Evolutionary conservation across 2,113 vertebrate genomes (phyloP), one percentile per base, ranked within the genome.

Genomic region (Morone saxatilis): DNA sequence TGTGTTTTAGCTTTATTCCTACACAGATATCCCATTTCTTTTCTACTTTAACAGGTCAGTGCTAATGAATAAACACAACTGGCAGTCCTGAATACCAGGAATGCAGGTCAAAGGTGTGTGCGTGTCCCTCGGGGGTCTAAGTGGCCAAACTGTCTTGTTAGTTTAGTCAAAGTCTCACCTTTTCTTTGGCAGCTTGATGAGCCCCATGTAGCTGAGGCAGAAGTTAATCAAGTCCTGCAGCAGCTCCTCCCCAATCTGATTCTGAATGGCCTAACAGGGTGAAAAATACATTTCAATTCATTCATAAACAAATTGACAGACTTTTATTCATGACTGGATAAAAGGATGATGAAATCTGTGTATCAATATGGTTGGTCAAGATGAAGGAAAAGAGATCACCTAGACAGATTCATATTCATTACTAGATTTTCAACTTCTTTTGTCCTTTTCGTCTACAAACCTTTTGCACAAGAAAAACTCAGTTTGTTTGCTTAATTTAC

Each of bases 211-310:
- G 84, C 94, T 96, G 86, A 99, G 97, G 78, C 98, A 99, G 95
- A 98, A 99, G 90, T 99, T 99, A 91, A 99, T 99, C n/a, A 99
- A 93, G 38, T 99, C 98, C 94, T 99, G 98, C 57, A 99, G 96
- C 63, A 99, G 94, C 82, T 99, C 98, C 81, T 99, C 98, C 0
- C 98, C 98, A 0, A 99, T 66, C 43, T 98, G 97, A 92, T 97
- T 97, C 92, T 99, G 98, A 89, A 99, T 99, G 60, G 98, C 97
- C 98, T 99, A 81, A 38, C 3, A 4, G 10, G 10, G 25, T 48
- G 0, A 71, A 65, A 31, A 70, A 61, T 14, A 4, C 9, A 31
- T 0, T 56, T 25, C 25, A 25, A 25, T 25, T 67, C 19, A 41
- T 20, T 53, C 20, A 59, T 9, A 8, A 69, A 54, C 16, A 73